Evolutionary conservation across 2,888 invertebrate genomes (phyloP).

Genomic region (Stramonita haemastoma): DNA sequence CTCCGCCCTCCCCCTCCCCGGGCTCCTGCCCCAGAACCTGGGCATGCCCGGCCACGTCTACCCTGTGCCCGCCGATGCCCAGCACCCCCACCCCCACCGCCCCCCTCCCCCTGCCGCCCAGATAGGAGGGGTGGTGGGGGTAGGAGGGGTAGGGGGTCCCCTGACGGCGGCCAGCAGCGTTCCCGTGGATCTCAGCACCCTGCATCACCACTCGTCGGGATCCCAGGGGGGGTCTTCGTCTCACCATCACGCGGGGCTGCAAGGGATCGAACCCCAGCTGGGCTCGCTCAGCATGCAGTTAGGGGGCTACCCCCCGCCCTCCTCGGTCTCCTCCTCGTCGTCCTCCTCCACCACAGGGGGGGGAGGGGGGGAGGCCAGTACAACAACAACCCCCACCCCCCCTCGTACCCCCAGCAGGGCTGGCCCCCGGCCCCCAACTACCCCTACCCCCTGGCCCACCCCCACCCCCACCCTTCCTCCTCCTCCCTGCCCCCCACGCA

Average conservation of each 20-base stretch:
- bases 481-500: constrained; percentile 25
- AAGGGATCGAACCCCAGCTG: constrained; percentile 50
- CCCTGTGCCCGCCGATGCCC: constrained; percentile 27
- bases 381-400: constrained; percentile 42
- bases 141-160: background rate
- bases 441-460: constrained; percentile 41
- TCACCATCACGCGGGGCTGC: background rate
- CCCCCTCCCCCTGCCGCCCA: background rate
- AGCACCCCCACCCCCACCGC: constrained; percentile 41
- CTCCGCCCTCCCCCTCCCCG: constrained; percentile 46
- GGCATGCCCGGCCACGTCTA: constrained; percentile 42
- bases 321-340: background rate
- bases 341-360: too few relatives aligned
- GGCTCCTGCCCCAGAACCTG: constrained; percentile 41
- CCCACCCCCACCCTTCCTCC: constrained; percentile 39
- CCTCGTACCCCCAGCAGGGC: constrained; percentile 56
- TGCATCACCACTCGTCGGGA: background rate
- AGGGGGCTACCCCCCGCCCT: constrained; percentile 64
- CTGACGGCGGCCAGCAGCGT: background rate
- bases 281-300: constrained; percentile 78
- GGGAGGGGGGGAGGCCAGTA: constrained; percentile 49
- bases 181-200: constrained; percentile 37
- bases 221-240: background rate
- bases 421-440: constrained; percentile 54
- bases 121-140: background rate